These are phyloP conservation scores for Isurus oxyrinchus DNA, from an alignment of 2,113 vertebrate species.

Conservation along the genomic window DNA sequence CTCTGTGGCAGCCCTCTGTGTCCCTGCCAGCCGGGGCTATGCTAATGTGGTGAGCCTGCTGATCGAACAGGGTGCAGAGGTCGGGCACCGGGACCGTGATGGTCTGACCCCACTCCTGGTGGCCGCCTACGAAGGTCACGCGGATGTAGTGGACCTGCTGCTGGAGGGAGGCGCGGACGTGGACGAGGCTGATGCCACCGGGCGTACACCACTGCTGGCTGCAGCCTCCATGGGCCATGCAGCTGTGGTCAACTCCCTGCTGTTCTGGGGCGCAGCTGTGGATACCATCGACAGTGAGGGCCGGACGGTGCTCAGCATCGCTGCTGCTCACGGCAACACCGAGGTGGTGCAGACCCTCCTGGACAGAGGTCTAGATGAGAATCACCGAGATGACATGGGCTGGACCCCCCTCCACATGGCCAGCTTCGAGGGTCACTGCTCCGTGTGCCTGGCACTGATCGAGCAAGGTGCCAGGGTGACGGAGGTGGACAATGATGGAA, in stretches of 20 bases:
- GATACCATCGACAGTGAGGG: slow-evolving; percentile 66
- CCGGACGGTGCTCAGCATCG: slow-evolving; percentile 61
- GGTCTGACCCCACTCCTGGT: slow-evolving; percentile 66
- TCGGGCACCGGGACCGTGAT: slow-evolving; percentile 60
- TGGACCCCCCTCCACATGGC: slow-evolving; percentile 71
- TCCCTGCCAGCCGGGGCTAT: slow-evolving; percentile 54
- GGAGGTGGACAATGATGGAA: slow-evolving; percentile 65
- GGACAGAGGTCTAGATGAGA: slow-evolving; percentile 67
- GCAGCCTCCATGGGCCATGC: slow-evolving; percentile 67
- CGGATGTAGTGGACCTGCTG: slow-evolving; percentile 63
- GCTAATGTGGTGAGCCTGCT: slow-evolving; percentile 58
- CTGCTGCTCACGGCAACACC: slow-evolving; percentile 55
- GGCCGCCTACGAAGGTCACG: slow-evolving; percentile 65
- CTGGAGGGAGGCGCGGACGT: slow-evolving; percentile 66
- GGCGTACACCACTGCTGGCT: slow-evolving; percentile 60
- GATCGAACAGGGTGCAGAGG: slow-evolving; percentile 59
- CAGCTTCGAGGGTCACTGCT: slow-evolving; percentile 64
- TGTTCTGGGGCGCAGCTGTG: slow-evolving; percentile 67
- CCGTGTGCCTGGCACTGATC: slow-evolving; percentile 56
- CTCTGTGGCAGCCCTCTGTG: slow-evolving; percentile 64
- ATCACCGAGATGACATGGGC: slow-evolving; percentile 69
- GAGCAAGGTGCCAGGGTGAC: slow-evolving; percentile 60
- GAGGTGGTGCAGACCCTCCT: slow-evolving; percentile 61
- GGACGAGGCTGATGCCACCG: slow-evolving; percentile 52
- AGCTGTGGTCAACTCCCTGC: slow-evolving; percentile 55